Evolutionary conservation across 2,797 vertebrate species (phyloP), one percentile per base, ranked within the genome.

Genomic region (Manis javanica): DNA sequence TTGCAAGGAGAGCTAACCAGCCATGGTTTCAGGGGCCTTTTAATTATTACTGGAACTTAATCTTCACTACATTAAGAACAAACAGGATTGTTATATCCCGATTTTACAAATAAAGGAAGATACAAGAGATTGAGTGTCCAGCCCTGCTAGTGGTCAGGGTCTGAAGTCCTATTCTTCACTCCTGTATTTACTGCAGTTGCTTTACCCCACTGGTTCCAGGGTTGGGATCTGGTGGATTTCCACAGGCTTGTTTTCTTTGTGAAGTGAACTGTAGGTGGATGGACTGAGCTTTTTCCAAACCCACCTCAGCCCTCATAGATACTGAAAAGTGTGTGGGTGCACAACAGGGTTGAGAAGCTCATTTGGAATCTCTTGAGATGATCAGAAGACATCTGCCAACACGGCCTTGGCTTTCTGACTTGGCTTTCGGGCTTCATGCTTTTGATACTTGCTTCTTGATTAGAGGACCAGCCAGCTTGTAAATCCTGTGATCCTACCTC

Each of bases 381-480:
- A 93, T 93, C 77, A 87, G 18, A 96, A 96, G 79, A 46, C 64
- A 12, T 78, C 13, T 74, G 31, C 39, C 49, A 6, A 77, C n/a
- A 31, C 1, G 31, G 77, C 21, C 16, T n/a, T 3, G 19, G 53
- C 94, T 92, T 49, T 87, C 34, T 59, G 59, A 29, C 42, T 85
- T n/a, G 55, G 74, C 86, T 55, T 21, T 31, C 24, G 66, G 74
- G 37, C 66, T 81, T 92, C 55, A 18, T 1, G 2, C 77, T 68
- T 91, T 78, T 63, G 82, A 72, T 90, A 61, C 39, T 59, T 82
- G 10, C n/a, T 57, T 42, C 39, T 87, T 61, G 61, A 49, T 85
- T 23, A 78, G 75, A 90, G 75, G 72, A 37, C 59, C 42, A 49
- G 39, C 39, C 11, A 34, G 79, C 66, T 31, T 84, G 26, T 59